A percentile compares a stretch with the other conserved stretches of the same genome.
phyloP scores from a whole-genome alignment of 2,113 vertebrate species.

The Myrmecophaga tridactyla region DNA sequence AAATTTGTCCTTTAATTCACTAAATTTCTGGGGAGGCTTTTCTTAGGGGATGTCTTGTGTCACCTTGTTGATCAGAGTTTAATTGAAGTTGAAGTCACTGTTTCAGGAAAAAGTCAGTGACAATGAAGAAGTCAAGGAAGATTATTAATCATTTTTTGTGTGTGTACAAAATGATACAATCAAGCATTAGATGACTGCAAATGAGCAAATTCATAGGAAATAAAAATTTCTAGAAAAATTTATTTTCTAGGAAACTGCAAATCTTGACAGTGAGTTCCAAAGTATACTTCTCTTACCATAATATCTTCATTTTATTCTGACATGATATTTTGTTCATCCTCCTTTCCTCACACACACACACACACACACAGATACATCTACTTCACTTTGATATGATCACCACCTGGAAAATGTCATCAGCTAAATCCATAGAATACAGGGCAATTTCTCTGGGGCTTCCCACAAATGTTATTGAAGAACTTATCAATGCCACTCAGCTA shows the following conservation, averaged over 20 bases:
- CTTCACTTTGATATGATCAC: not conserved
- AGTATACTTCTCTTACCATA: not conserved
- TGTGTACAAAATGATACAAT: not conserved
- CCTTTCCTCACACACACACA: not conserved
- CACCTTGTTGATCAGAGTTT: too few species aligned
- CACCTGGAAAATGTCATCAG: not conserved
- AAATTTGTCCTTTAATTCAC: too few species aligned
- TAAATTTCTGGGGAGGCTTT: too few species aligned
- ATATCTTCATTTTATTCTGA: not conserved
- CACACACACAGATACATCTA: not conserved
- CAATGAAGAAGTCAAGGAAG: constrained; percentile 1
- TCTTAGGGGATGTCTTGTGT: too few species aligned
- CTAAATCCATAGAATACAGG: not conserved
- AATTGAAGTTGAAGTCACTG: not conserved
- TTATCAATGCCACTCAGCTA: not conserved
- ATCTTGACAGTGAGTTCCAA: not conserved
- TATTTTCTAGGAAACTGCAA: not conserved
- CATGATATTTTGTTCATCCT: not conserved
- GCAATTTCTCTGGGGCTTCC: not conserved
- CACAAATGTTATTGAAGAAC: not conserved
- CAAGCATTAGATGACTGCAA: not conserved
- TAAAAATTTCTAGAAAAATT: too few species aligned
- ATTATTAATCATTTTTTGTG: constrained; percentile 18
- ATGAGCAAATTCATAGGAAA: not conserved
- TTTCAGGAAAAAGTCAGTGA: constrained; percentile 19